These are phyloP conservation scores for Mylabris phalerata DNA, from an alignment of 1,140 invertebrate species.

Conservation along the genomic window DNA sequence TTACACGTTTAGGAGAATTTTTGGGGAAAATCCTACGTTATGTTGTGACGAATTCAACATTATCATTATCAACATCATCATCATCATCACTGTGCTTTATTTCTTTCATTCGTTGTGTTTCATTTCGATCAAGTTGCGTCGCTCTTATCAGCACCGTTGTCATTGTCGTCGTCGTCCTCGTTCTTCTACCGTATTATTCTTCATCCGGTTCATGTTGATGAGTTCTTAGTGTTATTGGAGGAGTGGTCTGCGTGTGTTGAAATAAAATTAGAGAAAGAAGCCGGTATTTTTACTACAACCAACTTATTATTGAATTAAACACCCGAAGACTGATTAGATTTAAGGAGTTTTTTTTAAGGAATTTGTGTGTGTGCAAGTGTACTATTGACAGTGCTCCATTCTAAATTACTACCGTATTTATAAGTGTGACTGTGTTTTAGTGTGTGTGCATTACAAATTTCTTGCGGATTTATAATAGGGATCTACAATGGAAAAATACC, in stretches of 20 bases:
- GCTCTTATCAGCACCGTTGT: no score
- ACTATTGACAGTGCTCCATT: not conserved
- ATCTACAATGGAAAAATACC: constrained; percentile 34
- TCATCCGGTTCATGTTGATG: no score
- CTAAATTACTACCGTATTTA: not conserved
- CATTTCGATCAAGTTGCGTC: no score
- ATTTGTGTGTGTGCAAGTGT: not conserved
- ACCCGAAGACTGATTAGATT: constrained; percentile 30
- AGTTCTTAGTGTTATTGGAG: no score
- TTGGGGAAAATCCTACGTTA: not conserved
- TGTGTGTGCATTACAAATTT: constrained; percentile 21
- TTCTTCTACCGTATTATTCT: no score
- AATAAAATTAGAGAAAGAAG: not conserved
- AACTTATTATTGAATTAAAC: not conserved
- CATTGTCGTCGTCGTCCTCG: no score
- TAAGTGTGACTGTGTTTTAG: constrained; percentile 1
- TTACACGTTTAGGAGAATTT: not conserved
- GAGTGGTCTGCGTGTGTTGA: not conserved
- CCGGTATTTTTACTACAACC: not conserved
- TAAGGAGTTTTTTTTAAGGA: constrained; percentile 13
- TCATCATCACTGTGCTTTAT: not conserved
- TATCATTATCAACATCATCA: not conserved
- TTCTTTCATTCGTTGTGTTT: no score
- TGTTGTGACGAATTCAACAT: not conserved
- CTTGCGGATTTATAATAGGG: not conserved